Percentiles rank a stretch among this genome's conserved stretches.
phyloP scores from a whole-genome alignment of 2,797 vertebrate genomes.

The Pteropus rufus region DNA sequence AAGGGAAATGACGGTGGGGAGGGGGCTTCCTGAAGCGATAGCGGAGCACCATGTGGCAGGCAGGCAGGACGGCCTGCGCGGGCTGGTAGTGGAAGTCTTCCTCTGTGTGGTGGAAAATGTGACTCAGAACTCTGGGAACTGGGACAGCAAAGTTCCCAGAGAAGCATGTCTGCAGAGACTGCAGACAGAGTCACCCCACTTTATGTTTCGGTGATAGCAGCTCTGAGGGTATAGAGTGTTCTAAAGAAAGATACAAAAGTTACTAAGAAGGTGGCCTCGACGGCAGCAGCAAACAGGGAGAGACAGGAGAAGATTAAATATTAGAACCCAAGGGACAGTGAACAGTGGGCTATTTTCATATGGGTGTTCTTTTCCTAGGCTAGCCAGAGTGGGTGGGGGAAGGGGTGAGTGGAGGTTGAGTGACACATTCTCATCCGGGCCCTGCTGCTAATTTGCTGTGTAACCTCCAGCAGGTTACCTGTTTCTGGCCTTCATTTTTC shows the following conservation, averaged over 20 bases:
- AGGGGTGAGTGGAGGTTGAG: too few species aligned
- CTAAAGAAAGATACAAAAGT: not conserved
- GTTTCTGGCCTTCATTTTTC: not conserved
- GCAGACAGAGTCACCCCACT: not conserved
- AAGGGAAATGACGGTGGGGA: not conserved
- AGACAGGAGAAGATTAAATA: not conserved
- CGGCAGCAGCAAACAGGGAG: not conserved
- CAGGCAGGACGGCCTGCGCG: not conserved
- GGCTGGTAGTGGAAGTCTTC: not conserved
- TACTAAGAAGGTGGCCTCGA: not conserved
- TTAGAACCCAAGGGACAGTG: not conserved
- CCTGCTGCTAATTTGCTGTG: not conserved
- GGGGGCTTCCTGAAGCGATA: not conserved
- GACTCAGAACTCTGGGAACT: not conserved
- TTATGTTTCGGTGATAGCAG: not conserved
- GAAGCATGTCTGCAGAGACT: not conserved
- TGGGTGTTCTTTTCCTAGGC: fast-evolving
- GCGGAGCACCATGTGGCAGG: not conserved
- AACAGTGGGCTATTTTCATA: not conserved
- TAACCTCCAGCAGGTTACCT: not conserved
- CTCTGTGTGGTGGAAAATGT: not conserved
- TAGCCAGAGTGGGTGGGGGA: not conserved
- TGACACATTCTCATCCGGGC: not conserved
- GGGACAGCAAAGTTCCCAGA: not conserved
- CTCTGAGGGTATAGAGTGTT: not conserved